Conservation (phyloP, 2,888 invertebrate species). For the Salpingus planirostris region DNA sequence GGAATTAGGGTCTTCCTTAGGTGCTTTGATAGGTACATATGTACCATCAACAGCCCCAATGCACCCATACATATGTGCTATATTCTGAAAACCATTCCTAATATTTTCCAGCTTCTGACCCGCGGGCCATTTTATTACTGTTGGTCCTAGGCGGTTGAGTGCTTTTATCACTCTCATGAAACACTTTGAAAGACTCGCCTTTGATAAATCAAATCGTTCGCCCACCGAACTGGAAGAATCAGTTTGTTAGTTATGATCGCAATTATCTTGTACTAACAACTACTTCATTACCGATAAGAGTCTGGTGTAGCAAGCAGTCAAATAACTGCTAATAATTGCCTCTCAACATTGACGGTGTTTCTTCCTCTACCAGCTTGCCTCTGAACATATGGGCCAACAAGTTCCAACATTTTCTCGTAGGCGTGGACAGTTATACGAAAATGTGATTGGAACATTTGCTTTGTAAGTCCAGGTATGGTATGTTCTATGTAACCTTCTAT, state of each 20-base stretch:
- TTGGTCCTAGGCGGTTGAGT: conserved; percentile 1
- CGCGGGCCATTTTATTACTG: conserved; percentile 1
- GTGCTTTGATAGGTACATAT: conserved; percentile 21
- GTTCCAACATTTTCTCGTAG: too few relatives aligned
- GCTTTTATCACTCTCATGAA: conserved; percentile 3
- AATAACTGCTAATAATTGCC: conserved; percentile 3
- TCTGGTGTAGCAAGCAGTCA: conserved; percentile 7
- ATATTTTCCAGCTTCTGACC: not conserved
- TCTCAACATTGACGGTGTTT: conserved; percentile 3
- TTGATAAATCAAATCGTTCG: conserved; percentile 3
- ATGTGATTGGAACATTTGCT: too few relatives aligned
- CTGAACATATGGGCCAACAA: not conserved
- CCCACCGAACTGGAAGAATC: conserved; percentile 4
- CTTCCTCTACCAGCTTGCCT: conserved; percentile 1
- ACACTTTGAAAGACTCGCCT: conserved; percentile 1
- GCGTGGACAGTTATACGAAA: too few relatives aligned
- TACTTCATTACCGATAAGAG: conserved; percentile 4
- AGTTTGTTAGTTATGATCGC: not conserved
- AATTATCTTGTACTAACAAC: not conserved
- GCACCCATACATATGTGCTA: not conserved
- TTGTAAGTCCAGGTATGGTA: too few relatives aligned
- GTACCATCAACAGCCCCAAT: conserved; percentile 22
- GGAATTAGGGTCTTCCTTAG: conserved; percentile 2
- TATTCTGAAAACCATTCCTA: not conserved
- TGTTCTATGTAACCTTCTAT: too few relatives aligned